Evolutionary conservation across 2,888 invertebrate species (phyloP), one percentile per base, ranked within the genome.

Genomic region (Capitulum mitella): DNA sequence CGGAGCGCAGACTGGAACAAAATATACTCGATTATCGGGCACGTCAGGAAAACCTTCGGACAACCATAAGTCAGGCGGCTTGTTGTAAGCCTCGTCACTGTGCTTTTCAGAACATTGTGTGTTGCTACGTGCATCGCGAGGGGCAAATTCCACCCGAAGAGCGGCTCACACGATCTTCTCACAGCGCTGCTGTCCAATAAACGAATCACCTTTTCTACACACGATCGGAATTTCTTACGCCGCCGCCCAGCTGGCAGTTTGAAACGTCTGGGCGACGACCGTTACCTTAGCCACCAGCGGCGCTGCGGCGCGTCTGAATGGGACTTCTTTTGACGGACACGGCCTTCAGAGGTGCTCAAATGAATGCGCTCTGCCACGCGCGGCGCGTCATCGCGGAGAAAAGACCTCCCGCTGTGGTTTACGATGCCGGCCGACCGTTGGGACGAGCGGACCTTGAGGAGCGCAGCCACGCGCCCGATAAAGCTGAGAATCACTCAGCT

Each of bases 211-310:
- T 0, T 16, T 70, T 70, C 40, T 12, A 70, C 70, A 70, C 70
- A 37, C 70, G 70, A 70, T 70, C 22, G 70, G 70, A 70, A 70
- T 70, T 37, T 70, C 37, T 40, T 70, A 40, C 70, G 40, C 40
- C 12, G 70, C 1, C 19, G 2, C 14, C 29, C 34, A 34, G 64
- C 19, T 34, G 64, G 34, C 29, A 16, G 6, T 8, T n/a, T 58
- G n/a, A 58, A 58, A 58, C 29, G 58, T 51, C 51, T 22, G 22
- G 51, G 34, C 6, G 64, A 14, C 64, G 64, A 2, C 16, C 34
- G 64, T 64, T 64, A 64, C 16, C 43, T 12, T 43, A 5, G 43
- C 43, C 12, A 5, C 43, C 43, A 43, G 6, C 43, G 12, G 6
- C 43, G 43, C 5, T 43, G 43, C 43, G n/a, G 32, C 19, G 64